phyloP scores from a whole-genome alignment of 2,113 vertebrate species.

The Varanus komodoensis region DNA sequence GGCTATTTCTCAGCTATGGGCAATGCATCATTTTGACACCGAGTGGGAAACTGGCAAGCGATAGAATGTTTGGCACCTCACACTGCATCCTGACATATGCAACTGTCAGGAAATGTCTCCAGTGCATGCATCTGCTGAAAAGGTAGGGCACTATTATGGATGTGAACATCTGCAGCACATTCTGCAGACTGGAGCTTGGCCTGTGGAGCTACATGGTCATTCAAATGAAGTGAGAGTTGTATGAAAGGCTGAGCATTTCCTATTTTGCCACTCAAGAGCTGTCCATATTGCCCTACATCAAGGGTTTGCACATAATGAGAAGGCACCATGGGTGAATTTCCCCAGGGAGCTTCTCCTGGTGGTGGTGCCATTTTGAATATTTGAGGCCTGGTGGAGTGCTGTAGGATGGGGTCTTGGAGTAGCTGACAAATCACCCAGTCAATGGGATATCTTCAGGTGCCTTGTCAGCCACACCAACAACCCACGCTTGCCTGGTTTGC shows the following conservation, averaged over 20 bases:
- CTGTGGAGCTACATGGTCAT: background rate
- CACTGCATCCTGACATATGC: background rate
- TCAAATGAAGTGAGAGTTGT: background rate
- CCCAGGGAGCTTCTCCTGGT: too few species aligned
- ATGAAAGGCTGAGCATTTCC: background rate
- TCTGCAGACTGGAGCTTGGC: background rate
- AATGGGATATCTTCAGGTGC: too few species aligned
- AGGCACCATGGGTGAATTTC: too few species aligned
- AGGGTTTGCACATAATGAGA: background rate
- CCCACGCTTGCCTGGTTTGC: too few species aligned
- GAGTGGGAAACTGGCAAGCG: background rate
- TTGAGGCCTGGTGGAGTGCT: too few species aligned
- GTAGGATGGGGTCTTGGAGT: too few species aligned
- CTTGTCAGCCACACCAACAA: too few species aligned
- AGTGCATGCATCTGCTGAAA: background rate
- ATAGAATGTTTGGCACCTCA: background rate
- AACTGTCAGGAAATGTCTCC: background rate
- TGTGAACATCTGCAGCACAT: background rate
- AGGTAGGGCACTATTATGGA: background rate
- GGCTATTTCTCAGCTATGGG: background rate
- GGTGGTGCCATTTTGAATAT: too few species aligned
- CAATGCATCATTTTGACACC: background rate
- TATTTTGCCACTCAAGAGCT: background rate
- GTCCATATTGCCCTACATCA: background rate
- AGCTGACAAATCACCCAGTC: too few species aligned